These are phyloP conservation scores for Copidosoma aretas DNA, from an alignment of 2,888 invertebrate genomes.

Conservation along the genomic window DNA sequence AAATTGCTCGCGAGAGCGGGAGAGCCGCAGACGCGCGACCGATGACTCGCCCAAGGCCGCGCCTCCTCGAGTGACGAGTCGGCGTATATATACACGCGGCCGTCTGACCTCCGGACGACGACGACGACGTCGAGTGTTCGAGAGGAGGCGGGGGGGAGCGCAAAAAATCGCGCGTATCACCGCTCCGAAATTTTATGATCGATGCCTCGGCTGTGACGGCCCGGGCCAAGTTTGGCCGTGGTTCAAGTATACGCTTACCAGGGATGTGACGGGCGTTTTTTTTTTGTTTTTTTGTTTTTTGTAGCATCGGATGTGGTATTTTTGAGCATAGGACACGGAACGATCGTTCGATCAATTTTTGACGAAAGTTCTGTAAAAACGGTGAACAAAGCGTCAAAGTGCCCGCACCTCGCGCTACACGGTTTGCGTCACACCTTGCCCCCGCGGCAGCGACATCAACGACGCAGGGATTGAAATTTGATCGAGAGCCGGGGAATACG, in stretches of 20 bases:
- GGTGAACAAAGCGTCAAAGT: too few relatives aligned
- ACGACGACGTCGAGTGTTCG: conserved; percentile 30
- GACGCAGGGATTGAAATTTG: conserved; percentile 17
- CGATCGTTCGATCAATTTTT: too few relatives aligned
- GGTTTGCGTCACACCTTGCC: too few relatives aligned
- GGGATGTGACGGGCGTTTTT: too few relatives aligned
- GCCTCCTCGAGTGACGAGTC: conserved; percentile 40
- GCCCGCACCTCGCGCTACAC: too few relatives aligned
- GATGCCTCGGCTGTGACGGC: conserved; percentile 37
- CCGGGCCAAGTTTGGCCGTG: conserved; percentile 28
- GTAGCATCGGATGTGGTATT: too few relatives aligned
- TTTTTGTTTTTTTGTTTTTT: too few relatives aligned
- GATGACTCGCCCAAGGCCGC: conserved; percentile 32
- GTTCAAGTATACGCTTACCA: too few relatives aligned
- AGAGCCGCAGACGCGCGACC: too few relatives aligned
- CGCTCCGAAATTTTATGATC: conserved; percentile 35
- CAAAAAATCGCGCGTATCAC: conserved; percentile 15
- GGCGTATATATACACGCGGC: conserved; percentile 4
- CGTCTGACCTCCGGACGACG: conserved; percentile 41
- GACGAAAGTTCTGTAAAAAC: too few relatives aligned
- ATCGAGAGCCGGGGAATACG: conserved; percentile 13
- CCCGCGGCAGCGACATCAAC: too few relatives aligned
- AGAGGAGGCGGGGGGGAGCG: conserved; percentile 7
- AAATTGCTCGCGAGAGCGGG: conserved; percentile 38
- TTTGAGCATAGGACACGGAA: too few relatives aligned